These are phyloP conservation scores for Cottus gobio DNA, from an alignment of 2,113 vertebrate genomes.

Conservation along the genomic window DNA sequence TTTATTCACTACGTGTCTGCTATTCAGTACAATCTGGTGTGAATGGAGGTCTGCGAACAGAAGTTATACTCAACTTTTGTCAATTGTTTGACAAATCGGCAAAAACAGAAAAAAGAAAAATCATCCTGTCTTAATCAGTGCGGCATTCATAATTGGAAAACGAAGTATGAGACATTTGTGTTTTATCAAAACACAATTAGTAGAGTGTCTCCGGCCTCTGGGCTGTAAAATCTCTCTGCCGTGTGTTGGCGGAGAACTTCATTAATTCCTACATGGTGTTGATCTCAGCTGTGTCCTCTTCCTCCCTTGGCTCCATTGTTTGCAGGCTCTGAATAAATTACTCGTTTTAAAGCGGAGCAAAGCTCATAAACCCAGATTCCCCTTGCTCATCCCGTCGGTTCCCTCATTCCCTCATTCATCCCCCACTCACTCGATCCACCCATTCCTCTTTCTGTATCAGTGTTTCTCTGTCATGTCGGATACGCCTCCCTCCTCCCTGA, in stretches of 20 bases:
- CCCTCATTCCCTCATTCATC: conserved; percentile 56
- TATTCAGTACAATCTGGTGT: not conserved
- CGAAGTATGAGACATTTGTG: conserved; percentile 48
- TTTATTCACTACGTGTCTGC: not conserved
- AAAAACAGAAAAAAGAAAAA: conserved; percentile 36
- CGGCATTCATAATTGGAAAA: conserved; percentile 51
- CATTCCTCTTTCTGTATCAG: conserved; percentile 25
- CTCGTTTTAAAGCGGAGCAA: conserved; percentile 68
- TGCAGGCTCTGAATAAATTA: conserved; percentile 70
- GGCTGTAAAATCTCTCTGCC: conserved; percentile 44
- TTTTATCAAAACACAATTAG: conserved; percentile 66
- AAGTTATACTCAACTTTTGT: not conserved
- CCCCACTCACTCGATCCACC: conserved; percentile 1
- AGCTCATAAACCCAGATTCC: conserved; percentile 80
- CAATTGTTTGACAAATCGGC: conserved; percentile 21
- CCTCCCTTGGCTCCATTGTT: conserved; percentile 64
- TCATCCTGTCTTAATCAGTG: conserved; percentile 17
- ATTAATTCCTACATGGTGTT: conserved; percentile 61
- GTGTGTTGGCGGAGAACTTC: conserved; percentile 53
- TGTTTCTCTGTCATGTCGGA: conserved; percentile 27
- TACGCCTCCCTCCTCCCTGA: conserved; percentile 10
- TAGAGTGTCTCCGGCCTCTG: conserved; percentile 55
- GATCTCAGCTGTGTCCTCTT: conserved; percentile 62
- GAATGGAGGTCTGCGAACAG: conserved; percentile 3
- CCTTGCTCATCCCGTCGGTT: conserved; percentile 54